Percentiles rank a stretch among this genome's conserved stretches.
Evolutionary conservation across 2,888 invertebrate species (phyloP).

Genomic region (Gibbula magus): DNA sequence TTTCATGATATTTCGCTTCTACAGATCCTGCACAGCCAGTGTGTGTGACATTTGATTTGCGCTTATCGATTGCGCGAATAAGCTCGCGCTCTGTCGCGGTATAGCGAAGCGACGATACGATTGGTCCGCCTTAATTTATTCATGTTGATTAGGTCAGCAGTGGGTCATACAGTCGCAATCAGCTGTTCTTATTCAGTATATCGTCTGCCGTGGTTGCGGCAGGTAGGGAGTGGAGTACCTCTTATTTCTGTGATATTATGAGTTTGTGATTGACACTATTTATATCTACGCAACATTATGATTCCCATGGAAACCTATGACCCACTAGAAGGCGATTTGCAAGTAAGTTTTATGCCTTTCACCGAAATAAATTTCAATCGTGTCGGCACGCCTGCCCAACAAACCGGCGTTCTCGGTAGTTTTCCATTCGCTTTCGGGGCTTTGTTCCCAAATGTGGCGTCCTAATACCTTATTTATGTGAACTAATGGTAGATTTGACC

Average conservation of each 20-base stretch:
- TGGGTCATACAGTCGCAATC: conserved; percentile 17
- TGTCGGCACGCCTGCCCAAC: no score
- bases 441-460: background rate
- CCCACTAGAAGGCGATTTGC: background rate
- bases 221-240: background rate
- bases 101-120: background rate
- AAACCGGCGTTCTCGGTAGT: background rate
- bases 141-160: background rate
- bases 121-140: background rate
- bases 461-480: background rate
- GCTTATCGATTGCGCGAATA: no score
- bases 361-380: no score
- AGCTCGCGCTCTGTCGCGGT: no score
- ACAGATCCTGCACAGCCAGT: no score
- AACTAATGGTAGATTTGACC: no score
- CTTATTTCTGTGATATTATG: conserved; percentile 8
- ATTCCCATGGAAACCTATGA: conserved; percentile 9
- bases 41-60: no score
- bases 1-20: no score
- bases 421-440: conserved; percentile 14
- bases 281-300: background rate
- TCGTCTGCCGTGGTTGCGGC: conserved; percentile 8
- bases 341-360: conserved; percentile 8
- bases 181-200: conserved; percentile 24
- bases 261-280: conserved; percentile 2